These are phyloP conservation scores for Mirza zaza DNA, from an alignment of 2,113 vertebrate genomes.

Conservation along the genomic window DNA sequence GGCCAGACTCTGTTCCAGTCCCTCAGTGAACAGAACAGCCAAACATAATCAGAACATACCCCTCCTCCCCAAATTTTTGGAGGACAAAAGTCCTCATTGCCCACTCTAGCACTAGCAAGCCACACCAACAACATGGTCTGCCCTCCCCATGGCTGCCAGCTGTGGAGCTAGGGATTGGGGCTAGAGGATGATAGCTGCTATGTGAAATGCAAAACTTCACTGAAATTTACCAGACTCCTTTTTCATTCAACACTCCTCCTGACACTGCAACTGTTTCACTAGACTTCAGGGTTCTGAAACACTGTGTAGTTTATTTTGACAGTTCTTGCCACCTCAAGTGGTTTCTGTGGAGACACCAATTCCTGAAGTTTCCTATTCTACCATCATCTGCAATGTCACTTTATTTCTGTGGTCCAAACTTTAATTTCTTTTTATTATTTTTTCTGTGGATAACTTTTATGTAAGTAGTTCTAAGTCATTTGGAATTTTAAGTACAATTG, in stretches of 20 bases:
- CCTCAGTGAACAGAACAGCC: neutral
- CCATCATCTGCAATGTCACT: neutral
- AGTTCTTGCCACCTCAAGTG: neutral
- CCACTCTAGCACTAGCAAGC: neutral
- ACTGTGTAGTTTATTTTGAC: neutral
- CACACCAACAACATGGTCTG: neutral
- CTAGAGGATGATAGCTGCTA: neutral
- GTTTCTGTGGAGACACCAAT: neutral
- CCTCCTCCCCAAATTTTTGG: neutral
- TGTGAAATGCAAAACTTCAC: neutral
- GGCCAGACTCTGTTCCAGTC: neutral
- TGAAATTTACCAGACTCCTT: neutral
- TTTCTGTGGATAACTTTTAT: neutral
- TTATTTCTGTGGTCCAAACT: neutral
- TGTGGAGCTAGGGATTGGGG: neutral
- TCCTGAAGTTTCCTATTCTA: neutral
- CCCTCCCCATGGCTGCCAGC: neutral
- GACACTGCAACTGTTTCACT: neutral
- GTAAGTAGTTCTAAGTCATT: neutral
- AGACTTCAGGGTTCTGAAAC: neutral
- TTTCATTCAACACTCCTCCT: neutral
- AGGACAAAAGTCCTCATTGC: neutral
- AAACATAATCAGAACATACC: neutral
- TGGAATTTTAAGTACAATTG: neutral
- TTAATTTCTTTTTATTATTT: slow-evolving; percentile 18